These are phyloP conservation scores for Neoniphon sammara DNA, from an alignment of 2,797 vertebrate genomes.

Conservation along the genomic window DNA sequence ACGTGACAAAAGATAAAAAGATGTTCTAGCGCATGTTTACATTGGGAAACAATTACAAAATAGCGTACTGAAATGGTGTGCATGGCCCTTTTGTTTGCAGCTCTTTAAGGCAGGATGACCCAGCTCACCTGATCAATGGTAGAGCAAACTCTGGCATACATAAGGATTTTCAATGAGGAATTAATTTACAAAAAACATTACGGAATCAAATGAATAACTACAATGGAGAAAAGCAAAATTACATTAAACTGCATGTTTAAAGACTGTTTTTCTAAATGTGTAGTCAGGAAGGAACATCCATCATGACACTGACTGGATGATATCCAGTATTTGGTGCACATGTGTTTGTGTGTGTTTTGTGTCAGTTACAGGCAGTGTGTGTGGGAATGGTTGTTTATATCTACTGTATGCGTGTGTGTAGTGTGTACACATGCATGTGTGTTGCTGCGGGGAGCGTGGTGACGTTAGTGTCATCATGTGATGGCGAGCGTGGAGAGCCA, in stretches of 20 bases:
- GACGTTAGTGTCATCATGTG: conserved; percentile 46
- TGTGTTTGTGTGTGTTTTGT: too few relatives aligned
- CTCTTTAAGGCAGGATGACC: conserved; percentile 35
- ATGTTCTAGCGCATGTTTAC: too few relatives aligned
- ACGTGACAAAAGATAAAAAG: too few relatives aligned
- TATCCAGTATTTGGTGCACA: background rate
- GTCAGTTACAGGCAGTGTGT: too few relatives aligned
- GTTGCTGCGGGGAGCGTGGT: conserved; percentile 24
- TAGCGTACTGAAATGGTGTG: too few relatives aligned
- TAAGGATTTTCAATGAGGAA: conserved; percentile 31
- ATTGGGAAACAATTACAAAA: too few relatives aligned
- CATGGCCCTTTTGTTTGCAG: background rate
- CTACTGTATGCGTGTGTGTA: conserved; percentile 29
- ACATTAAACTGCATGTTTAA: too few relatives aligned
- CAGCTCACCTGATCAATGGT: conserved; percentile 28
- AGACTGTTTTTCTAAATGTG: too few relatives aligned
- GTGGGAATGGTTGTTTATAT: conserved; percentile 5
- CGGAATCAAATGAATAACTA: too few relatives aligned
- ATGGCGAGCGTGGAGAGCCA: conserved; percentile 35
- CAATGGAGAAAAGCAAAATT: too few relatives aligned
- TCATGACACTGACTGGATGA: too few relatives aligned
- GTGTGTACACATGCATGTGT: conserved; percentile 10
- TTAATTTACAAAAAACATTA: background rate
- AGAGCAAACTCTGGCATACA: conserved; percentile 45
- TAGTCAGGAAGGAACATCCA: too few relatives aligned